phyloP scores from a whole-genome alignment of 2,113 vertebrate species.

The Cavia aperea region DNA sequence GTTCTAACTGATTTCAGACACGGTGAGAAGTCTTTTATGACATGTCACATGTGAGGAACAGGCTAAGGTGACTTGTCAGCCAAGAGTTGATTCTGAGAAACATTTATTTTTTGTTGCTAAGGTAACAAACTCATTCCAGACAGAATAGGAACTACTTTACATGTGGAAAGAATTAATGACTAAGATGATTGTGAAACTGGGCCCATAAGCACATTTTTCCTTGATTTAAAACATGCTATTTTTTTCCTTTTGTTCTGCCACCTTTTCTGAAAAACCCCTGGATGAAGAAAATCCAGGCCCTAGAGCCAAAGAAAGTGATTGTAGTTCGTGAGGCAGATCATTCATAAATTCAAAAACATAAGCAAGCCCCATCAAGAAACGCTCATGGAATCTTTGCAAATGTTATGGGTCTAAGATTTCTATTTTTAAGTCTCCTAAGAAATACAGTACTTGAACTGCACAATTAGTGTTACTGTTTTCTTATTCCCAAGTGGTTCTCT shows the following conservation, averaged over 20 bases:
- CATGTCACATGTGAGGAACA: not conserved
- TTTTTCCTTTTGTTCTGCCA: constrained; percentile 58
- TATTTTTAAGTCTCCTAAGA: constrained; percentile 12
- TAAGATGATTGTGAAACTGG: constrained; percentile 56
- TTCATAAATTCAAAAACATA: constrained; percentile 27
- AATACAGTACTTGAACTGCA: not conserved
- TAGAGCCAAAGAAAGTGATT: not conserved
- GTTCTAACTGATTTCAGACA: constrained; percentile 14
- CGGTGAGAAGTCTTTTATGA: not conserved
- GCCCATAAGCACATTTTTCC: constrained; percentile 54
- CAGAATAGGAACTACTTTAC: constrained; percentile 52
- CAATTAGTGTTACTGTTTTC: not conserved
- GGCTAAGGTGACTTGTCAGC: not conserved
- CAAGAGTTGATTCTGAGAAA: constrained; percentile 46
- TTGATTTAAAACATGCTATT: constrained; percentile 57
- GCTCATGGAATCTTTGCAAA: not conserved
- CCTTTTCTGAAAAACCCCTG: constrained; percentile 56
- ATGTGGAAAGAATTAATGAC: constrained; percentile 60
- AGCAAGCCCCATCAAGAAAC: constrained; percentile 17
- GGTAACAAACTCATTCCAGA: constrained; percentile 57
- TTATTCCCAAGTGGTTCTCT: not conserved
- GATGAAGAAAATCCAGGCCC: constrained; percentile 47
- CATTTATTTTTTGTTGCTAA: constrained; percentile 69
- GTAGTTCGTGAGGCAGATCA: constrained; percentile 19
- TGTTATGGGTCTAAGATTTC: not conserved